phyloP scores from a whole-genome alignment of 1,140 invertebrate genomes.

The Philaenus spumarius region DNA sequence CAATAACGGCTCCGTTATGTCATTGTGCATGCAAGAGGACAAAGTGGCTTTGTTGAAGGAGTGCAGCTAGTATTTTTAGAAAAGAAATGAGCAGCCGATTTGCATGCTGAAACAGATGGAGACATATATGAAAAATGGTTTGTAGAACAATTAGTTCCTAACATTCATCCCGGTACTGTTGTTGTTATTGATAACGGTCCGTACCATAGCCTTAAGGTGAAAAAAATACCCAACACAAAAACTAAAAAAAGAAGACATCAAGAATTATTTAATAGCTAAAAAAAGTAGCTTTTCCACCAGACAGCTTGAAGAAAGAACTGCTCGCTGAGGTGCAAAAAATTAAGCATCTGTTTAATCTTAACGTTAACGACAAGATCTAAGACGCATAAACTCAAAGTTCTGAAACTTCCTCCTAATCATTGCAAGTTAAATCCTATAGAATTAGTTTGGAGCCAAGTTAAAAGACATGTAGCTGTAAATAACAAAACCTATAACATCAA shows the following conservation, averaged over 20 bases:
- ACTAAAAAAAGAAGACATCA: background rate
- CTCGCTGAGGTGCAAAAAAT: background rate
- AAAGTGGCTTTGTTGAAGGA: no score
- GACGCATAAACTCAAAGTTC: no score
- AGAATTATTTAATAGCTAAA: background rate
- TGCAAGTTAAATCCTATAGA: no score
- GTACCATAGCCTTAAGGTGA: background rate
- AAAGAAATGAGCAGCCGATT: conserved; percentile 1
- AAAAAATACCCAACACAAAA: background rate
- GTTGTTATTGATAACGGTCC: background rate
- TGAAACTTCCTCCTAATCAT: no score
- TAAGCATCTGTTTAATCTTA: no score
- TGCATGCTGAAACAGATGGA: background rate
- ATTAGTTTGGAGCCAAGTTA: no score
- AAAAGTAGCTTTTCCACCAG: background rate
- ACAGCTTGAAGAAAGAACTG: no score
- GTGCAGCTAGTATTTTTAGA: no score
- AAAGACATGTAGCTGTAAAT: no score
- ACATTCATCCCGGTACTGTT: background rate
- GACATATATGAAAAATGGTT: conserved; percentile 1
- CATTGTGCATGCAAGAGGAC: background rate
- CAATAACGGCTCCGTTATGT: background rate
- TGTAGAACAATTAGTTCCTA: no score
- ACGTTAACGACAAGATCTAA: no score
- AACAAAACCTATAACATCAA: no score